Evolutionary conservation across 2,113 vertebrate genomes (phyloP).

Genomic region (Campylomormyrus tamandua): DNA sequence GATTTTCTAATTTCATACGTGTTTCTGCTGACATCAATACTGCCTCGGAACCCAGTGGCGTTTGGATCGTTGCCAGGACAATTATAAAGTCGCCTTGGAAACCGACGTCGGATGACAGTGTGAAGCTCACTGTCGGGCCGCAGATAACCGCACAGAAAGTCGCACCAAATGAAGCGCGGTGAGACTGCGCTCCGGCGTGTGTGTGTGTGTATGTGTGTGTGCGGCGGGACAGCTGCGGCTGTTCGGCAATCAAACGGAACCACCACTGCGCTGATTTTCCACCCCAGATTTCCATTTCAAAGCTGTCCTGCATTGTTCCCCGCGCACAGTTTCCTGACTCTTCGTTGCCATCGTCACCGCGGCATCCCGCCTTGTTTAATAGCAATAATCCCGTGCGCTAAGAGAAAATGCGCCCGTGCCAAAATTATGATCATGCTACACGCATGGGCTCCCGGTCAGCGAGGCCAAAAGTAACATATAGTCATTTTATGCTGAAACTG

Average conservation of each 20-base stretch:
- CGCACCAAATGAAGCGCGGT: conserved; percentile 59
- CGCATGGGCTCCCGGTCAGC: conserved; percentile 26
- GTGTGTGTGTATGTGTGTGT: background rate
- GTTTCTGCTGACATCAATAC: conserved; percentile 85
- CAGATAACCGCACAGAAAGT: conserved; percentile 74
- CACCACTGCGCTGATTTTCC: conserved; percentile 6
- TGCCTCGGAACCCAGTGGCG: conserved; percentile 81
- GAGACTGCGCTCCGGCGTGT: background rate
- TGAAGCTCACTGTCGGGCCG: conserved; percentile 76
- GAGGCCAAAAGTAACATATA: conserved; percentile 56
- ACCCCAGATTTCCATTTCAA: conserved; percentile 19
- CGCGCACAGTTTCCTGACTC: background rate
- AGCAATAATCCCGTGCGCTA: conserved; percentile 20
- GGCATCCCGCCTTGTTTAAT: background rate
- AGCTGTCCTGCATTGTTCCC: conserved; percentile 11
- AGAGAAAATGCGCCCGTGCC: conserved; percentile 29
- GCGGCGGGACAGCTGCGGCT: conserved; percentile 12
- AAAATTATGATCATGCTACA: background rate
- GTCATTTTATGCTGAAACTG: conserved; percentile 65
- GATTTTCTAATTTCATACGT: conserved; percentile 71
- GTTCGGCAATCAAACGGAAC: background rate
- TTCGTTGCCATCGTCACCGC: background rate
- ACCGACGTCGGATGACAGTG: conserved; percentile 78
- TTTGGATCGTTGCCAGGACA: conserved; percentile 80
- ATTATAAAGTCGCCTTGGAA: conserved; percentile 96